These are phyloP conservation scores for Pavo muticus DNA, from an alignment of 2,113 vertebrate genomes.

Conservation along the genomic window DNA sequence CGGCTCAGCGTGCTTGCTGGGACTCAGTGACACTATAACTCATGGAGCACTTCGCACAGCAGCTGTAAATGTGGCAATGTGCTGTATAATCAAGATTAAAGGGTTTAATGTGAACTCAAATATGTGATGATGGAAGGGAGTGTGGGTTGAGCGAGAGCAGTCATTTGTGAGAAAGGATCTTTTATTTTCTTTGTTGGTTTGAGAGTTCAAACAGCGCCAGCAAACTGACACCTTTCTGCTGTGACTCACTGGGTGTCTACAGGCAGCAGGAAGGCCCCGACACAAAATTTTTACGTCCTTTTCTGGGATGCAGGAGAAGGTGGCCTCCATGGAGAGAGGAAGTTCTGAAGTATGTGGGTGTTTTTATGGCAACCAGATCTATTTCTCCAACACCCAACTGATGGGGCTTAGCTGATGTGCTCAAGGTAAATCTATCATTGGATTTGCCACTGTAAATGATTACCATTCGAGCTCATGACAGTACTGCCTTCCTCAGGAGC, in stretches of 20 bases:
- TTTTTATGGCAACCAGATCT: neutral
- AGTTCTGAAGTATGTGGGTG: rapidly evolving
- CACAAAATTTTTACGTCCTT: neutral
- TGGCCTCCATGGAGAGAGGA: neutral
- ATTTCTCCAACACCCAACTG: rapidly evolving
- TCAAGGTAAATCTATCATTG: neutral
- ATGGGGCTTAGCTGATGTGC: neutral
- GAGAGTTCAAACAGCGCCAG: neutral
- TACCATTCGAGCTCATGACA: neutral
- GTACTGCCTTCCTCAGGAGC: neutral
- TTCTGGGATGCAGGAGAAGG: neutral
- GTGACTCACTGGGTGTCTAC: constrained; percentile 7
- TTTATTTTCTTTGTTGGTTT: constrained; percentile 30
- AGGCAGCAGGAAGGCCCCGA: neutral
- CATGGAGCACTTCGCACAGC: neutral
- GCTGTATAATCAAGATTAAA: constrained; percentile 52
- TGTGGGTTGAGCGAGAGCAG: neutral
- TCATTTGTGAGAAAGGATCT: neutral
- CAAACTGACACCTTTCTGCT: constrained; percentile 28
- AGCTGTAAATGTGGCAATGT: neutral
- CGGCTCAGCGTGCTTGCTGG: neutral
- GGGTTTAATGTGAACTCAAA: constrained; percentile 45
- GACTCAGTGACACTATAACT: constrained; percentile 21
- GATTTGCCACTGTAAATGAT: neutral
- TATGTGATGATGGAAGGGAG: neutral